Evolutionary conservation across 2,888 invertebrate genomes (phyloP).

Genomic region (Pimpla rufipes): DNA sequence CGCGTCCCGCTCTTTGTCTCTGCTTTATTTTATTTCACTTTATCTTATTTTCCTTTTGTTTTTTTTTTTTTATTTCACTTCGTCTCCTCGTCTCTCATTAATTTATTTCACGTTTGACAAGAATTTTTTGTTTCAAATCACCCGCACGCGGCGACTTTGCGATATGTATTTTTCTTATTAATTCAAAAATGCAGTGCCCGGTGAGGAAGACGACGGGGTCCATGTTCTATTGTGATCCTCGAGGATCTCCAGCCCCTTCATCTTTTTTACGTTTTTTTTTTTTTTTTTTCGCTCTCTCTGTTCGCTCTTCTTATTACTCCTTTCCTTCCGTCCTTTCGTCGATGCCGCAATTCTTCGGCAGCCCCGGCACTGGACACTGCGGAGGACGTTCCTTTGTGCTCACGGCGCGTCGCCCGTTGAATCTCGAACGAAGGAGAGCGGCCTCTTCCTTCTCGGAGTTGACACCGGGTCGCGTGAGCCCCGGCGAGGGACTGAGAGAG

Average conservation of each 20-base stretch:
- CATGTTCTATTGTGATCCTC: slow-evolving; percentile 45
- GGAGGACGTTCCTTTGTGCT: slow-evolving; percentile 62
- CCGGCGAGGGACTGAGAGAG: slow-evolving; percentile 37
- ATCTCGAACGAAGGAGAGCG: slow-evolving; percentile 57
- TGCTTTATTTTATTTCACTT: slow-evolving; percentile 67
- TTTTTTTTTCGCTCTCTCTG: slow-evolving; percentile 10
- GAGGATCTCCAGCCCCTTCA: slow-evolving; percentile 60
- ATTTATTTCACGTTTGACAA: slow-evolving; percentile 9
- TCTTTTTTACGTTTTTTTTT: slow-evolving; percentile 35
- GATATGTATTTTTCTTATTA: slow-evolving; percentile 13
- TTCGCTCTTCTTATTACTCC: slow-evolving; percentile 28
- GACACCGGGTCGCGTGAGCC: slow-evolving; percentile 61
- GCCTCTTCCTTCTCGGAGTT: slow-evolving; percentile 61
- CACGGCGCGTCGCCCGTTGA: slow-evolving; percentile 42
- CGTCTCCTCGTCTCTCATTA: slow-evolving; percentile 20
- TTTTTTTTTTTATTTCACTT: not conserved
- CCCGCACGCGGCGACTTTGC: not conserved
- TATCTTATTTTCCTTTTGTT: slow-evolving; percentile 21
- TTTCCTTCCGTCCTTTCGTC: slow-evolving; percentile 62
- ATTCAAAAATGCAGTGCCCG: slow-evolving; percentile 47
- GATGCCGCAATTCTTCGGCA: slow-evolving; percentile 65
- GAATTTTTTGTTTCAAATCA: not conserved
- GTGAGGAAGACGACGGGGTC: slow-evolving; percentile 27
- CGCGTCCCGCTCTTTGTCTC: slow-evolving; percentile 75
- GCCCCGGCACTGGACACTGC: slow-evolving; percentile 55